These are phyloP conservation scores for Trilocha varians DNA, from an alignment of 2,888 invertebrate genomes.

Conservation along the genomic window DNA sequence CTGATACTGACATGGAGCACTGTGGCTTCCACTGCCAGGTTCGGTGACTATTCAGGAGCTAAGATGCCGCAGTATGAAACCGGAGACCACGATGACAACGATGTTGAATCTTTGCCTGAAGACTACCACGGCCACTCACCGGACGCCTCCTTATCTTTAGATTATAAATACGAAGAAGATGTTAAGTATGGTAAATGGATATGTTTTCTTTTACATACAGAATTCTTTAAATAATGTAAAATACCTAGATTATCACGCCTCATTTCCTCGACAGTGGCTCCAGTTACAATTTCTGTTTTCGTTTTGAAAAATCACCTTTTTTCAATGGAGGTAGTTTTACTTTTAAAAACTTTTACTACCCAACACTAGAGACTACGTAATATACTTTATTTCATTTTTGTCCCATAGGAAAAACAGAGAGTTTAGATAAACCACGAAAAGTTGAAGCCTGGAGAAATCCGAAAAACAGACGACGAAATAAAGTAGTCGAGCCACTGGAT, in stretches of 20 bases:
- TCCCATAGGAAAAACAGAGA: slow-evolving; percentile 30
- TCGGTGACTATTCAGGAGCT: slow-evolving; percentile 42
- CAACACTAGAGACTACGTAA: no score
- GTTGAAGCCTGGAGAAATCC: slow-evolving; percentile 28
- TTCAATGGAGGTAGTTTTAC: no score
- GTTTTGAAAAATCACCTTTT: no score
- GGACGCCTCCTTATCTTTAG: slow-evolving; percentile 37
- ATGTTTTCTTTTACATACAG: no score
- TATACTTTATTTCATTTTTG: neutral
- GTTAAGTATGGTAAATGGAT: neutral
- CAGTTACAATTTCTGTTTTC: no score
- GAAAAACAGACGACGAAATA: slow-evolving; percentile 22
- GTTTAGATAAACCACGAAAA: slow-evolving; percentile 19
- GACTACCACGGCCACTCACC: slow-evolving; percentile 43
- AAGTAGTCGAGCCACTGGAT: slow-evolving; percentile 13
- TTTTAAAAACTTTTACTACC: no score
- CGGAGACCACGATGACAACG: slow-evolving; percentile 29
- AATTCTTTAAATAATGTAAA: no score
- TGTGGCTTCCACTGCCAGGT: slow-evolving; percentile 25
- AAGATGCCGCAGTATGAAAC: slow-evolving; percentile 49
- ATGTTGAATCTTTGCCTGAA: slow-evolving; percentile 17
- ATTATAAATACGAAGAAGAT: slow-evolving; percentile 50
- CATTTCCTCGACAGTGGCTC: no score
- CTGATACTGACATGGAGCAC: slow-evolving; percentile 27
- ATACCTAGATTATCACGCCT: no score